These are phyloP conservation scores for Pogoniulus pusillus DNA, from an alignment of 2,797 vertebrate species.

Conservation along the genomic window DNA sequence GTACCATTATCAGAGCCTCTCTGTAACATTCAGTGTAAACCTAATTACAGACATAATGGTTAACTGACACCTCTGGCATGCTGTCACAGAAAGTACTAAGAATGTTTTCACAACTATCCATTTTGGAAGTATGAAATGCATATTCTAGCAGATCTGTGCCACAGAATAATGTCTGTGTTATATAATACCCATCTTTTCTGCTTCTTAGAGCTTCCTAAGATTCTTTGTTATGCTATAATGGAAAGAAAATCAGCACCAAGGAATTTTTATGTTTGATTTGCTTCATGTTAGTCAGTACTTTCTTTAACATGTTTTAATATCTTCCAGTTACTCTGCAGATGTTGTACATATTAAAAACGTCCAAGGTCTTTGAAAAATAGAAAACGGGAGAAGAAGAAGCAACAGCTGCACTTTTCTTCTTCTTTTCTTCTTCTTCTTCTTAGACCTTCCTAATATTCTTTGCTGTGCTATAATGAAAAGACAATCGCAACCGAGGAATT, in stretches of 20 bases:
- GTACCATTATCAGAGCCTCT: background rate
- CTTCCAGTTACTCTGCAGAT: conserved; percentile 96
- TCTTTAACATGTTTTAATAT: conserved; percentile 49
- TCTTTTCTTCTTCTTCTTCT: background rate
- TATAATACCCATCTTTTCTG: background rate
- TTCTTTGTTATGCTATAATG: no score
- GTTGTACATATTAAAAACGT: conserved; percentile 97
- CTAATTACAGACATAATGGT: background rate
- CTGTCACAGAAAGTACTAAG: background rate
- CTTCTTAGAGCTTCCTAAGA: no score
- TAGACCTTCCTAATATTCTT: background rate
- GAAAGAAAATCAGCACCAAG: no score
- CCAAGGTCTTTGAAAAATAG: conserved; percentile 96
- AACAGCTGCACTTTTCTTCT: conserved; percentile 84
- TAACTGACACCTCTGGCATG: background rate
- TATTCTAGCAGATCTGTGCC: background rate
- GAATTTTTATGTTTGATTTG: background rate
- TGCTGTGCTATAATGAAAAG: background rate
- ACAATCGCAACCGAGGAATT: background rate
- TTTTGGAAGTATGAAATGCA: background rate
- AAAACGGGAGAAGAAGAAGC: conserved; percentile 85
- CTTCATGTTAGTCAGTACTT: conserved; percentile 1
- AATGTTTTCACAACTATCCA: background rate
- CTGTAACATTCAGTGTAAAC: background rate
- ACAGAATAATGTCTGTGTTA: background rate